Conservation (phyloP, 2,797 vertebrate genomes). For the Epinephelus malabaricus region DNA sequence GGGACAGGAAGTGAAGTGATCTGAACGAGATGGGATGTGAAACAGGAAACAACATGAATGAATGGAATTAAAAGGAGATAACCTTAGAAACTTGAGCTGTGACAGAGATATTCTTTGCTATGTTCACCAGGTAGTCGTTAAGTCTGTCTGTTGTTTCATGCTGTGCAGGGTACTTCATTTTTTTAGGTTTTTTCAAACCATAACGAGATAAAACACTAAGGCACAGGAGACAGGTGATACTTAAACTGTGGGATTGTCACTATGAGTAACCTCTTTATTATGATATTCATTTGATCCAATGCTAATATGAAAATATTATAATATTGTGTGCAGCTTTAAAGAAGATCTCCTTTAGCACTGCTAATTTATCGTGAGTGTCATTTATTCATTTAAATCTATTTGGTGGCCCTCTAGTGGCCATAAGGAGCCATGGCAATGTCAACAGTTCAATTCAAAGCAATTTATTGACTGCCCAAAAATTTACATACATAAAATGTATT, state of each 20-base stretch:
- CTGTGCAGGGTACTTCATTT: no score
- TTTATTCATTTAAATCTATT: background rate
- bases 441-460: background rate
- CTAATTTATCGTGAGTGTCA: background rate
- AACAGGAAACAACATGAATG: no score
- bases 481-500: background rate
- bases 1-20: no score
- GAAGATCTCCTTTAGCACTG: background rate
- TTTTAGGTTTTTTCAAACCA: no score
- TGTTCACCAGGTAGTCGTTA: no score
- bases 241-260: background rate
- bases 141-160: no score
- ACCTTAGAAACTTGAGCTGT: no score
- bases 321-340: background rate
- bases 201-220: background rate
- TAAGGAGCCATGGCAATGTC: background rate
- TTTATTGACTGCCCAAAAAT: background rate
- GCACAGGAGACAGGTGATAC: background rate
- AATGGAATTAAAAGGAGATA: no score
- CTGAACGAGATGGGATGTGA: no score
- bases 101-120: no score
- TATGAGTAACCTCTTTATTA: background rate
- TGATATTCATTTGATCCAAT: background rate
- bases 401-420: background rate
- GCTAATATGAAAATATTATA: no score